Conservation (phyloP, 1,140 invertebrate species). For the Eriosoma lanigerum region DNA sequence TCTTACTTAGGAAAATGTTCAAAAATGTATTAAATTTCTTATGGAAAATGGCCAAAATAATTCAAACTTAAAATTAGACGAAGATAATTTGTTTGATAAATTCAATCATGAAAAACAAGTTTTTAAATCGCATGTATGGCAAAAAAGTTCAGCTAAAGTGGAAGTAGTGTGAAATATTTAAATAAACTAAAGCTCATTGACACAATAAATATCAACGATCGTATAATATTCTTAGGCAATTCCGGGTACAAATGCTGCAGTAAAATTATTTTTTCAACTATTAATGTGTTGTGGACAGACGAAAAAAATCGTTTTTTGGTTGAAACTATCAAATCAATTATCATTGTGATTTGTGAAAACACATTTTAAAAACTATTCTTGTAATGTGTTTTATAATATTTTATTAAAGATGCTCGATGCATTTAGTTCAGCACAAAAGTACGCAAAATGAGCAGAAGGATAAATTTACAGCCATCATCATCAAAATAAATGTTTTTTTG, state of each 20-base stretch:
- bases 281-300: constrained; percentile 14
- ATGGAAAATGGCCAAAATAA: not conserved
- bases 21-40: not conserved
- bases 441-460: constrained; percentile 7
- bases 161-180: constrained; percentile 30
- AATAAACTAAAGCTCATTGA: constrained; percentile 11
- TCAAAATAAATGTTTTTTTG: constrained; percentile 15
- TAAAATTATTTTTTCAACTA: not conserved
- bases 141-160: constrained; percentile 9
- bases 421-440: constrained; percentile 28
- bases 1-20: constrained; percentile 3
- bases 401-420: not conserved
- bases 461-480: not conserved
- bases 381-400: constrained; percentile 24
- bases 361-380: constrained; percentile 3
- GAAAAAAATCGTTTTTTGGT: constrained; percentile 29
- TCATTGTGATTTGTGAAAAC: constrained; percentile 21
- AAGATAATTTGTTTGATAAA: constrained; percentile 25
- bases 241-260: not conserved
- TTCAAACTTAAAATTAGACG: constrained; percentile 20
- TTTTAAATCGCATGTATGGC: constrained; percentile 17
- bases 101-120: constrained; percentile 19
- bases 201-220: constrained; percentile 6
- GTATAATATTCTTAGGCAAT: constrained; percentile 5
- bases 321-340: constrained; percentile 25